These are phyloP conservation scores for Drosophila persimilis DNA, from an alignment of 1,140 invertebrate genomes.

Conservation along the genomic window DNA sequence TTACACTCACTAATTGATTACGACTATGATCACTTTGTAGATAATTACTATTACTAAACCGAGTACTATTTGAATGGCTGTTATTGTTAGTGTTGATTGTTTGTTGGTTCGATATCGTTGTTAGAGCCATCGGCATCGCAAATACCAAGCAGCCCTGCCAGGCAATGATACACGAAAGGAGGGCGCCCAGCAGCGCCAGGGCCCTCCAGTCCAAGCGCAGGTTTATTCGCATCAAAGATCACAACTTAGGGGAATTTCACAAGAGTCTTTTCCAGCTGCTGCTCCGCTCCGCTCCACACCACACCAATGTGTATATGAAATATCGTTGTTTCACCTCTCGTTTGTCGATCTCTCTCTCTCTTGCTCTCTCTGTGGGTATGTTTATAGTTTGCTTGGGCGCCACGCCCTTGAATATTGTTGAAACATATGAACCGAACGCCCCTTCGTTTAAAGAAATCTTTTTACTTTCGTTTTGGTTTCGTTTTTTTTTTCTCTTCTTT, in stretches of 20 bases:
- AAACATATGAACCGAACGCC: conserved; percentile 65
- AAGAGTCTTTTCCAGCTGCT: conserved; percentile 30
- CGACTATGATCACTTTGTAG: conserved; percentile 77
- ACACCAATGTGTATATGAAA: conserved; percentile 17
- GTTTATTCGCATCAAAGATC: conserved; percentile 82
- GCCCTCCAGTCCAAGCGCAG: conserved; percentile 82
- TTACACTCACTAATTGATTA: conserved; percentile 68
- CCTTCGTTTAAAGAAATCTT: conserved; percentile 33
- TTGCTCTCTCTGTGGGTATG: conserved; percentile 27
- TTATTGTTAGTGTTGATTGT: conserved; percentile 27
- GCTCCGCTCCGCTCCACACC: conserved; percentile 7
- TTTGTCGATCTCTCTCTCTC: conserved; percentile 13
- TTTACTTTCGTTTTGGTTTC: conserved; percentile 67
- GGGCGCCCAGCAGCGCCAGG: conserved; percentile 83
- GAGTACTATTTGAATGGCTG: conserved; percentile 18
- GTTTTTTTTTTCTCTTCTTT: conserved; percentile 5
- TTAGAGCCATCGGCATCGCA: conserved; percentile 67
- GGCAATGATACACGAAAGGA: conserved; percentile 75
- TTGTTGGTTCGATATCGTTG: conserved; percentile 37
- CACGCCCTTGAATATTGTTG: conserved; percentile 50
- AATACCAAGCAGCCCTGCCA: conserved; percentile 66
- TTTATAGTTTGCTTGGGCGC: conserved; percentile 46
- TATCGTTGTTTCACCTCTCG: conserved; percentile 4
- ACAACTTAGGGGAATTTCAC: conserved; percentile 56
- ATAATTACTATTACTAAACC: conserved; percentile 64